Conservation (phyloP, 2,797 vertebrate species). For the Chloroceryle inda region DNA sequence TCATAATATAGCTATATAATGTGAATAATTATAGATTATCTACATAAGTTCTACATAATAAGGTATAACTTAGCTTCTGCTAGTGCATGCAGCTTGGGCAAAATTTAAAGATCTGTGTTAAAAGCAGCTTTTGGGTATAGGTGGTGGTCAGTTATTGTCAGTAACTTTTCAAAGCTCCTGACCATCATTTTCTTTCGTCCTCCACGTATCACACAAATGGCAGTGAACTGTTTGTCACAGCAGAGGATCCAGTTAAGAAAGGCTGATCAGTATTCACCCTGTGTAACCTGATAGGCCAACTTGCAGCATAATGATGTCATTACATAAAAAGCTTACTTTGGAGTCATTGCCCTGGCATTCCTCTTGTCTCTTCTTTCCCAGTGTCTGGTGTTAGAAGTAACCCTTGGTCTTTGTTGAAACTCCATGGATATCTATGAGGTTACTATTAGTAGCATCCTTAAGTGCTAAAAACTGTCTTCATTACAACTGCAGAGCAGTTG, state of each 20-base stretch:
- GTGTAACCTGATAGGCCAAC: not conserved
- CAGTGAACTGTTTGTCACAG: not conserved
- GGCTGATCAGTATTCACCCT: not conserved
- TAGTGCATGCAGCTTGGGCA: not conserved
- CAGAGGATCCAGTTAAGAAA: not conserved
- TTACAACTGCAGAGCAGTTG: not conserved
- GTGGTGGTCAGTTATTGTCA: not conserved
- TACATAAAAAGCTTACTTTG: not conserved
- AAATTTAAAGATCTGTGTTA: not conserved
- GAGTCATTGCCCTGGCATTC: not conserved
- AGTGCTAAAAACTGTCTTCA: not conserved
- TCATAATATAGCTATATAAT: not conserved
- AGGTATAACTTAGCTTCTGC: not conserved
- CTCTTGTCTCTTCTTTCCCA: not conserved
- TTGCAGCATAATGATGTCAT: not conserved
- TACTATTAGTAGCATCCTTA: not conserved
- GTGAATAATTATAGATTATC: not conserved
- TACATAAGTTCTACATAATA: not conserved
- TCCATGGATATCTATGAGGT: not conserved
- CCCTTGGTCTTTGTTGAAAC: not conserved
- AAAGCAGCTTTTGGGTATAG: not conserved
- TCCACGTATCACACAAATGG: not conserved
- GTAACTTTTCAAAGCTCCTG: not conserved
- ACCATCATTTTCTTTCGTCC: not conserved
- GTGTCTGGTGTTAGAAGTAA: not conserved